Base-by-base conservation (phyloP, 2,113 vertebrate genomes). In the Tachysurus vachellii region DNA sequence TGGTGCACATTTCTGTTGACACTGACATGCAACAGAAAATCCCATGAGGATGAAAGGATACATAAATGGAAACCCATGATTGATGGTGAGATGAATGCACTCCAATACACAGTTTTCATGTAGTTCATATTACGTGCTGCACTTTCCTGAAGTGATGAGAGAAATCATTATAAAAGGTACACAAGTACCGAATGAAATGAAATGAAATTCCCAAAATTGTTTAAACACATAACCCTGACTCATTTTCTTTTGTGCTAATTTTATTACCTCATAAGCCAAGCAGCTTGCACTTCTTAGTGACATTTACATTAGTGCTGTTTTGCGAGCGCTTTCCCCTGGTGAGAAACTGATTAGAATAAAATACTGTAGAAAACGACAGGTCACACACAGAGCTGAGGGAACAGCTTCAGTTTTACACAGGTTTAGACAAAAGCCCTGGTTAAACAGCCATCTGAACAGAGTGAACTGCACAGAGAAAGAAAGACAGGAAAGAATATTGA, bases 221-320 rank as follows among this genome's bases (percentile, higher is more conserved):
- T 84, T 57, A 84, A 84, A 84, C 83, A 57, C 83, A 57, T 54
- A 56, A 53, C 64, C 82, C 82, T 73, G 50, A 71, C 50, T 73
- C 82, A 21, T 83, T 83, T 83, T 19, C 11, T 17, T 44, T 59
- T 36, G 50, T 54, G 54, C 53, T 85, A 85, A 85, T 85, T 85
- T 85, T 85, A 85, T 85, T 85, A 75, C 68, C 83, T 85, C 83
- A 85, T 85, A 85, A 85, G 83, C 70, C 36, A 56, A 85, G 68
- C 83, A 75, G 83, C 23, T 85, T 85, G 83, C 70, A 75, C 54
- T 85, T 85, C 83, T 75, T 75, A 57, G 54, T 85, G 83, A 85
- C 83, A 85, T 85, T 85, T 85, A 75, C 83, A 75, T 73, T 85
- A 85, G 83, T 75, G 54, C 31, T 75, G 83, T 85, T 85, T 73